Evolutionary conservation across 2,113 vertebrate genomes (phyloP).

Genomic region (Perognathus longimembris): DNA sequence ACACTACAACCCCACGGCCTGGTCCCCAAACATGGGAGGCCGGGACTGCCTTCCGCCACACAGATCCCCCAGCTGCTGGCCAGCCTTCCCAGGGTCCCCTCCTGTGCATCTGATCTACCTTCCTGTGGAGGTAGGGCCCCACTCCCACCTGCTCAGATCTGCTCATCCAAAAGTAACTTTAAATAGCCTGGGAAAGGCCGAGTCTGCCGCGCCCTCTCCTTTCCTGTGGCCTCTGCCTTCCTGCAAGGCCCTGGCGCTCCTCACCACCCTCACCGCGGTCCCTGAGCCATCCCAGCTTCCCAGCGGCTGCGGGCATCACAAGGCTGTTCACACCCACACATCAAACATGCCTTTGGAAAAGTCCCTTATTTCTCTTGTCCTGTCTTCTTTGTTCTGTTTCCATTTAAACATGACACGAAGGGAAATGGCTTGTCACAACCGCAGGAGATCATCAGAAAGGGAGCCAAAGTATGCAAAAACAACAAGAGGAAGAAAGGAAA

Average conservation of each 20-base stretch:
- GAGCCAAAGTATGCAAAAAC: conserved; percentile 41
- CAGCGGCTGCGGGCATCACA: conserved; percentile 52
- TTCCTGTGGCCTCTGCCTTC: neutral
- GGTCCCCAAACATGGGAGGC: rapidly evolving
- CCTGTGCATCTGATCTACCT: neutral
- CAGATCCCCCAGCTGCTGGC: neutral
- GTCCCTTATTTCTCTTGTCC: conserved; percentile 81
- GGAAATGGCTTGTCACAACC: conserved; percentile 79
- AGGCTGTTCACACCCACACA: conserved; percentile 85
- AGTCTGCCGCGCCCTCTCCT: neutral
- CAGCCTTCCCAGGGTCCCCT: neutral
- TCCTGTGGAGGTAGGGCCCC: too few relatives aligned
- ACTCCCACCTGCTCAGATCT: rapidly evolving
- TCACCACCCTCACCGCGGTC: too few relatives aligned
- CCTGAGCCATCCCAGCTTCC: too few relatives aligned
- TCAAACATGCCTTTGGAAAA: conserved; percentile 83
- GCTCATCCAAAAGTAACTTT: neutral
- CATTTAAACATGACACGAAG: conserved; percentile 81
- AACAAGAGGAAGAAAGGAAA: neutral
- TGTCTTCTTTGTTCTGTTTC: conserved; percentile 85
- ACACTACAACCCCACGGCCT: rapidly evolving
- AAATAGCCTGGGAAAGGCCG: neutral
- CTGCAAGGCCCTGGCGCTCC: too few relatives aligned
- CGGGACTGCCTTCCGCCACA: neutral
- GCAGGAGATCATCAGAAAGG: conserved; percentile 71